phyloP scores from a whole-genome alignment of 2,797 vertebrate species.

The Pseudochaenichthys georgianus region DNA sequence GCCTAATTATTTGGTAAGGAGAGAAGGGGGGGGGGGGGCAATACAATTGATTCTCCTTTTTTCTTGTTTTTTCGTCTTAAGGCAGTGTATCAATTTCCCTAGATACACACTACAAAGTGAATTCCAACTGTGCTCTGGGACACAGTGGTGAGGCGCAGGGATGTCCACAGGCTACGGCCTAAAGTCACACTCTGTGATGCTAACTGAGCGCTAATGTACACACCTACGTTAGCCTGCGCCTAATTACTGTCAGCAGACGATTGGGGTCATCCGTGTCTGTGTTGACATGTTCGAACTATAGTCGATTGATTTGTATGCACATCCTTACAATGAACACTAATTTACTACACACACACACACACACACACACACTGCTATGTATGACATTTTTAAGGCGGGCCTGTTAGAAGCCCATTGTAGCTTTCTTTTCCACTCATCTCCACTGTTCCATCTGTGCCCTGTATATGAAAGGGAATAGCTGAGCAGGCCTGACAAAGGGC shows the following conservation, averaged over 20 bases:
- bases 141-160: slow-evolving; percentile 72
- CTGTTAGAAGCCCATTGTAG: slow-evolving; percentile 12
- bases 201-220: slow-evolving; percentile 49
- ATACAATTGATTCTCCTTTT: slow-evolving; percentile 76
- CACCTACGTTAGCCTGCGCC: slow-evolving; percentile 45
- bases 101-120: slow-evolving; percentile 84
- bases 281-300: slow-evolving; percentile 35
- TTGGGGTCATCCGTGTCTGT: slow-evolving; percentile 40
- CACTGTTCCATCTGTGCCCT: slow-evolving; percentile 77
- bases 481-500: slow-evolving; percentile 80
- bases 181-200: slow-evolving; percentile 68
- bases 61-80: slow-evolving; percentile 65
- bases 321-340: not conserved
- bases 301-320: not conserved
- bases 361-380: not conserved
- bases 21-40: slow-evolving; percentile 31
- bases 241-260: slow-evolving; percentile 61
- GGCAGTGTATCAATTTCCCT: slow-evolving; percentile 76
- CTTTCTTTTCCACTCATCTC: slow-evolving; percentile 7
- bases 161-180: slow-evolving; percentile 79
- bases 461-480: slow-evolving; percentile 84
- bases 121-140: slow-evolving; percentile 79
- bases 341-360: slow-evolving; percentile 18
- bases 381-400: not conserved
- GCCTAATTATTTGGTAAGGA: slow-evolving; percentile 74